Conservation (phyloP, 2,113 vertebrate genomes). For the Platichthys flesus region DNA sequence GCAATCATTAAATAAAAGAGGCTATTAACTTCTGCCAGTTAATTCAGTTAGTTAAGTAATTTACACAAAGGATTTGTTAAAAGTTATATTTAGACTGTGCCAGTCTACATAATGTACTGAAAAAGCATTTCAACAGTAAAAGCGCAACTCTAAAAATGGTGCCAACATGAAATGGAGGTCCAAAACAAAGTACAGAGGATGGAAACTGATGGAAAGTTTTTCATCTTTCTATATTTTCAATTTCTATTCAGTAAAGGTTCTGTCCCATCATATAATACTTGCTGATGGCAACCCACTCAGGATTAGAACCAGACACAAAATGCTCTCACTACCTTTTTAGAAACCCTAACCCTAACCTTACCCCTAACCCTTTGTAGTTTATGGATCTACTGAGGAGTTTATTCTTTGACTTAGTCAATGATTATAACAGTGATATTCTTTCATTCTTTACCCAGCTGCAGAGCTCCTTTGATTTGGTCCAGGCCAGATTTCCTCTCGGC, state of each 20-base stretch:
- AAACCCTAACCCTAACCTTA: too few species aligned
- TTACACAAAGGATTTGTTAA: not conserved
- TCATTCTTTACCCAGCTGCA: constrained; percentile 89
- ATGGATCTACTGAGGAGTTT: too few species aligned
- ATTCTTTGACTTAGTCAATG: too few species aligned
- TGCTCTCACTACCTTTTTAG: not conserved
- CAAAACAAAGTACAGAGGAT: not conserved
- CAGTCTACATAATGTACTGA: not conserved
- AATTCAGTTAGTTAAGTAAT: not conserved
- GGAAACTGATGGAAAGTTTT: not conserved
- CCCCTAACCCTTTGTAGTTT: too few species aligned
- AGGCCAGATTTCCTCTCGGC: constrained; percentile 97
- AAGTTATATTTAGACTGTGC: not conserved
- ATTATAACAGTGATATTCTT: not conserved
- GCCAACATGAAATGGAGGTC: too few species aligned
- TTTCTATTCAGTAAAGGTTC: not conserved
- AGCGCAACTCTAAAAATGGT: too few species aligned
- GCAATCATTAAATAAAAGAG: constrained; percentile 9
- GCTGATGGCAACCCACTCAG: not conserved
- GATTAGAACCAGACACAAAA: not conserved
- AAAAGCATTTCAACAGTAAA: too few species aligned
- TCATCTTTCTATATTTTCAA: not conserved
- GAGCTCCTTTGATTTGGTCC: constrained; percentile 98
- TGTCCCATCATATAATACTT: too few species aligned
- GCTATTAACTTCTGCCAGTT: constrained; percentile 2